Base-by-base conservation (phyloP, 2,888 invertebrate genomes). In the Scrobipalpa costella region DNA sequence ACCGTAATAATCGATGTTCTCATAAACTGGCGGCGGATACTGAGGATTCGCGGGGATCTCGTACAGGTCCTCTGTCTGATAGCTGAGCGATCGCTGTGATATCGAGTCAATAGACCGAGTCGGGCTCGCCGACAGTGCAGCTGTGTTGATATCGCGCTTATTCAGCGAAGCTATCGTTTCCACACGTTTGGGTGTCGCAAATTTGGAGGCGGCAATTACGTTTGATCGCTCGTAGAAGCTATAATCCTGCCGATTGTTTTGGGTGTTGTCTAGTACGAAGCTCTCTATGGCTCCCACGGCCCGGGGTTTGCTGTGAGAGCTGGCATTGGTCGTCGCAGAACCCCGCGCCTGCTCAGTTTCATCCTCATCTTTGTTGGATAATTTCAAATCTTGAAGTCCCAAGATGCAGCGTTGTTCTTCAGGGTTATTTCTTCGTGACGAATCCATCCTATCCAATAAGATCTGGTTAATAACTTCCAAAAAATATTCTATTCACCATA, bases 1-100 rank as follows among this genome's bases (percentile, higher is more conserved):
- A 6, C 93, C 92, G 88, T 96, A 96, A 79, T 96, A 96, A 71
- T 96, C 96, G 62, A 97, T 93, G 83, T 97, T 97, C 82, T 97
- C 97, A 80, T 97, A 97, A 33, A 97, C 94, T 50, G 90, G 84
- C 57, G 89, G 84, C 49, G 90, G 83, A 73, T 86, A 88, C 69
- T 85, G 86, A 15, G 90, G 86, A 72, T 85, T 84, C 52, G 85
- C 88, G 64, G 88, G 87, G 70, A 90, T 91, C 75, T 86, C 92
- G 67, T 89, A 90, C 64, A 91, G 74, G 72, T 91, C 90, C 64
- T 89, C 88, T 19, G 89, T 88, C 77, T 87, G 86, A 73, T 90
- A 90, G 68, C 89, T 88, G 60, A 86, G 84, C 44, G 94, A 93
- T 75, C 93, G 92, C 72, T 93, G 92, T n/a, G 94, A 94, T 71